Evolutionary conservation across 53 echinoderm and acorn worm genomes (phyloP).

Genomic region (Glandiceps talaboti): DNA sequence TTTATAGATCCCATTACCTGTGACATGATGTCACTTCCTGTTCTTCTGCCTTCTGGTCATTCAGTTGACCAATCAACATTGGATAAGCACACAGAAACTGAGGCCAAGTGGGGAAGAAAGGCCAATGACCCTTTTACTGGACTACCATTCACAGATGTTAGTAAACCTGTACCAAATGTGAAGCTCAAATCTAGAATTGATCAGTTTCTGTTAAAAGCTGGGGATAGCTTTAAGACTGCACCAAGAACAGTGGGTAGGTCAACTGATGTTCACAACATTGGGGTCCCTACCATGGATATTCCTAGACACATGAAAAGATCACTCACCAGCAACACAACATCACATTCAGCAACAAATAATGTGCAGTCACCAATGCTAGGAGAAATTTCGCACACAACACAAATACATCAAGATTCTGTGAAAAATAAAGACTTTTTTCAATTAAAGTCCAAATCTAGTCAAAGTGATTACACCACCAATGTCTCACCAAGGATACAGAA

Average conservation of each 20-base stretch:
- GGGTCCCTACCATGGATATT: too few relatives aligned
- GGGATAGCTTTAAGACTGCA: conserved; percentile 18
- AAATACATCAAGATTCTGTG: too few relatives aligned
- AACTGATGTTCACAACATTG: neutral
- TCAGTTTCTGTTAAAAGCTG: conserved; percentile 49
- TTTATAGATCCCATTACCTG: conserved; percentile 83
- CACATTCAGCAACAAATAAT: too few relatives aligned
- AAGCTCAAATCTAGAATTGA: conserved; percentile 70
- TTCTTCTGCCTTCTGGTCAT: conserved; percentile 83
- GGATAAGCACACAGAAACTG: conserved; percentile 44
- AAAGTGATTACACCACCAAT: too few relatives aligned
- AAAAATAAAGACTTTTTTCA: too few relatives aligned
- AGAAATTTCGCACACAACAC: too few relatives aligned
- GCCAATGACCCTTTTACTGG: conserved; percentile 88
- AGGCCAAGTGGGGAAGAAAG: conserved; percentile 81
- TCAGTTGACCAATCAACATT: conserved; percentile 71
- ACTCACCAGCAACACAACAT: too few relatives aligned
- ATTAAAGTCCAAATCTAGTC: too few relatives aligned
- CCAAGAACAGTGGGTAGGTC: conserved; percentile 45
- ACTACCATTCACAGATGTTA: conserved; percentile 33
- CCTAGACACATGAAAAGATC: too few relatives aligned
- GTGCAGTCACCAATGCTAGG: too few relatives aligned
- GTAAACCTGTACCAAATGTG: conserved; percentile 73
- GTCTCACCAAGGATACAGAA: too few relatives aligned
- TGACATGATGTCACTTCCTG: conserved; percentile 58